Percentiles rank a stretch among this genome's conserved stretches.
Evolutionary conservation across 2,797 vertebrate genomes (phyloP).

Genomic region (Champsocephalus gunnari): DNA sequence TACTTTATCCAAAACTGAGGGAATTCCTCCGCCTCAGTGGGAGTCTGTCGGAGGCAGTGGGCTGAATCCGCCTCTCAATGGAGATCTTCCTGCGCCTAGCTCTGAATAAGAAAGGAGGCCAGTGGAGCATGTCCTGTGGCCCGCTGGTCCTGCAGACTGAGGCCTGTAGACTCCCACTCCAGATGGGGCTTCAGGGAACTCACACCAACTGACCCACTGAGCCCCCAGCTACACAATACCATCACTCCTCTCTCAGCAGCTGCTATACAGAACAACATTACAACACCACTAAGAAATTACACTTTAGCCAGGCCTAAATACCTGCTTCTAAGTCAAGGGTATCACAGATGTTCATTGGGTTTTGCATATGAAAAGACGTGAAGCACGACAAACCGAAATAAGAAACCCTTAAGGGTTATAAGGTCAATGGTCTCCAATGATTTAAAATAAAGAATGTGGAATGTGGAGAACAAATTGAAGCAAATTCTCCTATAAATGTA

Average conservation of each 20-base stretch:
- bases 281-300: constrained; percentile 68
- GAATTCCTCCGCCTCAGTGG: constrained; percentile 80
- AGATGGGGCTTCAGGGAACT: constrained; percentile 78
- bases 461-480: constrained; percentile 37
- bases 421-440: constrained; percentile 59
- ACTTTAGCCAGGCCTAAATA: constrained; percentile 64
- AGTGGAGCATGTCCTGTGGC: constrained; percentile 79
- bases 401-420: constrained; percentile 62
- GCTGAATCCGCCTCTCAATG: constrained; percentile 80
- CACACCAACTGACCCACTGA: constrained; percentile 68
- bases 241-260: constrained; percentile 69
- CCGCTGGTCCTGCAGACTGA: constrained; percentile 56
- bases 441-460: constrained; percentile 33
- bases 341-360: constrained; percentile 70
- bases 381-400: constrained; percentile 68
- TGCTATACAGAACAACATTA: constrained; percentile 68
- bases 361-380: constrained; percentile 69
- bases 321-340: constrained; percentile 70
- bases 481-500: constrained; percentile 18
- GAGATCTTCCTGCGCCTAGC: constrained; percentile 68
- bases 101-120: constrained; percentile 77
- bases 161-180: constrained; percentile 68
- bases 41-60: constrained; percentile 79
- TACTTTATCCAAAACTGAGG: constrained; percentile 69
- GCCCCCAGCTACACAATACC: constrained; percentile 69